Percentiles rank a stretch among this genome's conserved stretches.
These are phyloP conservation scores for Drosophila sturtevanti DNA, from an alignment of 1,140 invertebrate genomes.

Conservation along the genomic window DNA sequence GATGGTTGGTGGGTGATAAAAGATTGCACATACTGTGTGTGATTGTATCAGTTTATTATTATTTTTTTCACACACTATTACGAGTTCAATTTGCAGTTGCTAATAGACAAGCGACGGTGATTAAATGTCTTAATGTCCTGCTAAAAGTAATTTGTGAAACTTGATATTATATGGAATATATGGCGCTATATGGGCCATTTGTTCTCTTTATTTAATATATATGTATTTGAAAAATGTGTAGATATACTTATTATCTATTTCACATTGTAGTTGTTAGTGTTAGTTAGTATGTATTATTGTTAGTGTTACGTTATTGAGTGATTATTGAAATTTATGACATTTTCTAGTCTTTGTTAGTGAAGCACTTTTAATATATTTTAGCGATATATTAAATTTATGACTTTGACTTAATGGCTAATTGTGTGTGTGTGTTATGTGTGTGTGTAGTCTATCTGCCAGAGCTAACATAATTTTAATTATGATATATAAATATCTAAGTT, in stretches of 20 bases:
- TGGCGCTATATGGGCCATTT: too few species aligned
- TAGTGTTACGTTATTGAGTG: conserved; percentile 54
- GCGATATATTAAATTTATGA: conserved; percentile 54
- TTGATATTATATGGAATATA: background rate
- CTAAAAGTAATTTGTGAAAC: conserved; percentile 25
- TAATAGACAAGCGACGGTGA: conserved; percentile 37
- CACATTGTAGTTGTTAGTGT: background rate
- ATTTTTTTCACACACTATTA: conserved; percentile 50
- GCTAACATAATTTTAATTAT: conserved; percentile 13
- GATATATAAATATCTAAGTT: background rate
- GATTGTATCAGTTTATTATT: conserved; percentile 54
- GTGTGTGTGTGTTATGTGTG: conserved; percentile 14
- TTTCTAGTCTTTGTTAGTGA: conserved; percentile 27
- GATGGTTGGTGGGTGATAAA: background rate
- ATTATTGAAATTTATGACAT: conserved; percentile 70
- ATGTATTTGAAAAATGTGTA: background rate
- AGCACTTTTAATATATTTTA: conserved; percentile 50
- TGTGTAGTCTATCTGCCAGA: background rate
- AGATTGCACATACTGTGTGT: conserved; percentile 11
- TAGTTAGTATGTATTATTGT: too few species aligned
- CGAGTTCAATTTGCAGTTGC: conserved; percentile 36
- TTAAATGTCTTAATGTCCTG: conserved; percentile 57
- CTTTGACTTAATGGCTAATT: conserved; percentile 51
- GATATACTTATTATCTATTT: background rate
- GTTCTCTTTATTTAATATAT: background rate